Conservation (phyloP, 2,797 vertebrate genomes). For the Orestias chungarensis region DNA sequence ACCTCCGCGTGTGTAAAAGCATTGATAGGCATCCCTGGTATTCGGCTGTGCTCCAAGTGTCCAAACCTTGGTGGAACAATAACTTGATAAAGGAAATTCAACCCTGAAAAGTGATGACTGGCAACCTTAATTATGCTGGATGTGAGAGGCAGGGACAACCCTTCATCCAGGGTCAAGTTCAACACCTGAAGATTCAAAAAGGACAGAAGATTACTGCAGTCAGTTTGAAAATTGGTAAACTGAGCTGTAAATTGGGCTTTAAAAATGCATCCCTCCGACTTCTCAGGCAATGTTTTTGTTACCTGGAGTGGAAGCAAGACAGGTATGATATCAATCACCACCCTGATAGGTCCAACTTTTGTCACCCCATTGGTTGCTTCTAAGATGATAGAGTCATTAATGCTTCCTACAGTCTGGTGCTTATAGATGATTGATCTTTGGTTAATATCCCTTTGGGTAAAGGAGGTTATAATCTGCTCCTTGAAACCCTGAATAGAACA, state of each 20-base stretch:
- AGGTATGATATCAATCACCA: conserved; percentile 85
- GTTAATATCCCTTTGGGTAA: conserved; percentile 86
- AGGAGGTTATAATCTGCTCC: conserved; percentile 68
- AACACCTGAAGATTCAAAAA: conserved; percentile 65
- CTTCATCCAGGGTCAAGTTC: conserved; percentile 87
- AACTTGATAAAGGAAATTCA: conserved; percentile 86
- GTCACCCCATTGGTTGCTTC: conserved; percentile 83
- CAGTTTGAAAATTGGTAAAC: background rate
- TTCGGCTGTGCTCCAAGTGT: conserved; percentile 82
- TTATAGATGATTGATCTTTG: conserved; percentile 82
- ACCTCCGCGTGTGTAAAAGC: conserved; percentile 90
- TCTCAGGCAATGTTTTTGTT: background rate
- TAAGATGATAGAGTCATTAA: conserved; percentile 79
- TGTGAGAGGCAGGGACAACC: conserved; percentile 79
- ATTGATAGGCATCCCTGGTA: conserved; percentile 82
- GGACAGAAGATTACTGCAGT: background rate
- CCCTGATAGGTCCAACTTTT: conserved; percentile 72
- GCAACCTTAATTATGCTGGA: conserved; percentile 81
- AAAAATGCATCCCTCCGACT: background rate
- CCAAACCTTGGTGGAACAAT: conserved; percentile 81
- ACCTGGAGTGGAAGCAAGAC: conserved; percentile 82
- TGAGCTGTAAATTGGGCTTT: background rate
- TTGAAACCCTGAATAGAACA: conserved; percentile 32
- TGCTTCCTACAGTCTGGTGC: conserved; percentile 72
- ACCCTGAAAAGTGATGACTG: conserved; percentile 81